phyloP scores from a whole-genome alignment of 2,888 invertebrate species.

The Laothoe populi region DNA sequence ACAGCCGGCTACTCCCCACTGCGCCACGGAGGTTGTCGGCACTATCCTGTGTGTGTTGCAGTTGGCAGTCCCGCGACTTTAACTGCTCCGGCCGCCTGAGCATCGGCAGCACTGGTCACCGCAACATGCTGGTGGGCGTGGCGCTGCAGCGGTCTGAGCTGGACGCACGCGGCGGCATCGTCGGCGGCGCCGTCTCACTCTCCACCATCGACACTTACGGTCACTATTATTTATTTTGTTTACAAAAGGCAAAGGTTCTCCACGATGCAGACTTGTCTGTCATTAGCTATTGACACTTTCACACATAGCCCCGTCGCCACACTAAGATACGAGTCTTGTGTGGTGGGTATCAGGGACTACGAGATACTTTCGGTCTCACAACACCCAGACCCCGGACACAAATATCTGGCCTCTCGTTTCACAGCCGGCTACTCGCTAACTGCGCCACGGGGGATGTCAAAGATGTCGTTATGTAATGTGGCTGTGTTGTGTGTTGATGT shows the following conservation, averaged over 20 bases:
- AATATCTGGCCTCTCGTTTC: no score
- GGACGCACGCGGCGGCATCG: constrained; percentile 98
- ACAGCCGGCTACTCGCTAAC: no score
- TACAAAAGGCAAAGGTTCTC: no score
- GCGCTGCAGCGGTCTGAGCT: constrained; percentile 95
- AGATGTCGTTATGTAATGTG: background rate
- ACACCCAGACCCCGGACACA: no score
- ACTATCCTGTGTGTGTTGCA: no score
- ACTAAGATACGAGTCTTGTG: no score
- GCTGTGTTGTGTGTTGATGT: background rate
- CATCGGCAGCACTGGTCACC: constrained; percentile 97
- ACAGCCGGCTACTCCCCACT: no score
- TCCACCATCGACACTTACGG: constrained; percentile 94
- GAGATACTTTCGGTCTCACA: no score
- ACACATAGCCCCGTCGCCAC: no score
- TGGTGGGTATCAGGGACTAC: no score
- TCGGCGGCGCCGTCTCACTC: constrained; percentile 97
- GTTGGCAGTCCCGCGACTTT: constrained; percentile 97
- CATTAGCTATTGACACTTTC: background rate
- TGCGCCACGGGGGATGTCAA: background rate
- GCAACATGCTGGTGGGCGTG: constrained; percentile 95
- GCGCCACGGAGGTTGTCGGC: no score
- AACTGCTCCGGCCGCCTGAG: constrained; percentile 95
- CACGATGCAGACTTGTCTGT: no score
- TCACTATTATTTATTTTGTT: constrained; percentile 49